A percentile compares a stretch with the other conserved stretches of the same genome.
Evolutionary conservation across 2,797 vertebrate species (phyloP).

Genomic region (Sebastiscus tertius): DNA sequence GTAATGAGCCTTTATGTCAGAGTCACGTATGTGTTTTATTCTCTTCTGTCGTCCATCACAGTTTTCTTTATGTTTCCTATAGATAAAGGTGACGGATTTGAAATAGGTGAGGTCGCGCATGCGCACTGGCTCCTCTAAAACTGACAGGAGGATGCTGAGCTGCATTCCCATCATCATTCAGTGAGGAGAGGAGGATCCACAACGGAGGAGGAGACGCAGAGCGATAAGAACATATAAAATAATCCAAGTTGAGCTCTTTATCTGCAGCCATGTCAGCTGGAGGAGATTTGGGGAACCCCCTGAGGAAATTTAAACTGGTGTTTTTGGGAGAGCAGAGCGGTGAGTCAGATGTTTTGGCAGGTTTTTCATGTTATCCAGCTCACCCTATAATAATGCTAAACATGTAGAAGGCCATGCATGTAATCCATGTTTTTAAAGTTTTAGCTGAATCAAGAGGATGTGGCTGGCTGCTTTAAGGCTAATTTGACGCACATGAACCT

Average conservation of each 20-base stretch:
- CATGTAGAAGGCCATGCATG: slow-evolving; percentile 60
- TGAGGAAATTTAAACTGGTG: slow-evolving; percentile 95
- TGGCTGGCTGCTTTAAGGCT: not conserved
- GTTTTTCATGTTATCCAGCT: slow-evolving; percentile 35
- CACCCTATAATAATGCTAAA: slow-evolving; percentile 36
- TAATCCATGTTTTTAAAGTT: slow-evolving; percentile 43
- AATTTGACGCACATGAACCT: slow-evolving; percentile 33
- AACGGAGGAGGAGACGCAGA: slow-evolving; percentile 66
- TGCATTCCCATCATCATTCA: slow-evolving; percentile 84
- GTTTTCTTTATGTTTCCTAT: not conserved
- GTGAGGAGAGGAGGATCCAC: slow-evolving; percentile 77
- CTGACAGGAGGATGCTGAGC: slow-evolving; percentile 81
- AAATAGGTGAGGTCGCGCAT: slow-evolving; percentile 83
- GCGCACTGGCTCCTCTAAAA: slow-evolving; percentile 65
- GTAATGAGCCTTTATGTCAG: not conserved
- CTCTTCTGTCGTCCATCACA: not conserved
- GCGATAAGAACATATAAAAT: slow-evolving; percentile 49
- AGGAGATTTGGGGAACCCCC: slow-evolving; percentile 93
- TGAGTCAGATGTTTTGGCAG: slow-evolving; percentile 77
- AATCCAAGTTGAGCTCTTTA: slow-evolving; percentile 57
- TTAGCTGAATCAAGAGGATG: slow-evolving; percentile 13
- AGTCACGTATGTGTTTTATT: not conserved
- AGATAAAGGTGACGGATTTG: slow-evolving; percentile 68
- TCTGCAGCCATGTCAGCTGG: slow-evolving; percentile 88
- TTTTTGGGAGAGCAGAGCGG: slow-evolving; percentile 95